Evolutionary conservation across 2,797 vertebrate species (phyloP), one percentile per base, ranked within the genome.

Genomic region (Eidolon dupreanum): DNA sequence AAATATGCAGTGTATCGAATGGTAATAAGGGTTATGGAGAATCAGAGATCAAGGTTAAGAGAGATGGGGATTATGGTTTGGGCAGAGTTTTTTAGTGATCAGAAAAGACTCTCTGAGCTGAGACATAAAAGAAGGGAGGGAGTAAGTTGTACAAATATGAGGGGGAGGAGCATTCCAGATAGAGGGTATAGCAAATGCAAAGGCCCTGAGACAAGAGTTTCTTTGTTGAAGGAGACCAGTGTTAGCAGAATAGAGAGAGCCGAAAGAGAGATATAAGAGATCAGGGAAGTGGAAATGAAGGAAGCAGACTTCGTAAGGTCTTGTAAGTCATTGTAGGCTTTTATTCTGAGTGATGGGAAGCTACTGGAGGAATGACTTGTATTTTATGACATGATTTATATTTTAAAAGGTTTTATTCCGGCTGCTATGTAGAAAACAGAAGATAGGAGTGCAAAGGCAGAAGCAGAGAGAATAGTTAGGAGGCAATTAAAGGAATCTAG

Each of bases 371-470:
- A 65, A 78, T 55, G 57, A n/a, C 17, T 75, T 93, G 13, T 65
- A 36, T 88, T 88, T 85, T 93, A 74, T 63, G 38, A 87, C 65
- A 63, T 49, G n/a, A 63, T 20, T 83, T 71, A 61, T 63, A n/a
- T 49, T 92, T 84, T 65, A 26, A 63, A 88, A 88, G 61, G n/a
- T 74, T 90, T 81, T 84, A 75, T 86, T 85, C 55, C 75, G 68
- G 26, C 36, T 70, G 13, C 85, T 68, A 4, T 84, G 38, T 71
- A 77, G 28, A 70, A 87, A 92, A 51, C 9, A 92, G 36, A 59
- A 81, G 38, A 24, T 13, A 59, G 38, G 43, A 20, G 6, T 55
- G 5, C 11, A 74, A 68, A 46, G n/a, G 26, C 36, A 70, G 74
- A 88, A 85, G 36, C 43, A 15, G 53, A 33, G 51, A 95, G 65